Evolutionary conservation across 2,797 vertebrate genomes (phyloP).

Genomic region (Petrocephalus schoutedeni): DNA sequence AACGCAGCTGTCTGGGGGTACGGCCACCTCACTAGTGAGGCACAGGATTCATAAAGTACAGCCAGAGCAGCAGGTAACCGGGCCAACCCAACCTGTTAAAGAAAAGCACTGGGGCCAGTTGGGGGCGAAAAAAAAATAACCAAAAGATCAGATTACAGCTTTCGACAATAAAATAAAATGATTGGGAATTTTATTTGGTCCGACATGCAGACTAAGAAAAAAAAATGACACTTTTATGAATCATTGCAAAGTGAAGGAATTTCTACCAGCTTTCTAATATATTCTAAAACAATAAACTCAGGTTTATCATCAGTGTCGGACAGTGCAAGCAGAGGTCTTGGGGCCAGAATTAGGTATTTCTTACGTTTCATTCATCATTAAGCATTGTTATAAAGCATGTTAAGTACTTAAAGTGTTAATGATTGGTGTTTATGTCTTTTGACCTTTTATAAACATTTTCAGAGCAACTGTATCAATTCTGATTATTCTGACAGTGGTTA

Average conservation of each 20-base stretch:
- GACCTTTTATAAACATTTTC: neutral
- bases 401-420: neutral
- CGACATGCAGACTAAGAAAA: neutral
- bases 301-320: neutral
- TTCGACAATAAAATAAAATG: neutral
- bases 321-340: neutral
- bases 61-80: neutral
- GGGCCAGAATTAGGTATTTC: neutral
- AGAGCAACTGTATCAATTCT: neutral
- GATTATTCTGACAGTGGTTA: neutral
- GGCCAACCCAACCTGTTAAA: neutral
- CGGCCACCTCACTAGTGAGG: too few species aligned
- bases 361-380: neutral
- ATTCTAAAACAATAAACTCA: neutral
- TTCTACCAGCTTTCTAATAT: neutral
- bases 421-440: neutral
- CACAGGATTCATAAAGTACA: neutral
- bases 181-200: conserved; percentile 4
- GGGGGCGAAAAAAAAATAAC: neutral
- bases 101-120: too few species aligned
- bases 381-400: neutral
- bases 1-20: neutral
- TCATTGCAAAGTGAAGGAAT: neutral
- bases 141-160: neutral
- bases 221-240: conserved; percentile 8